Conservation (phyloP, 2,888 invertebrate species). For the Dichetophora obliterata region DNA sequence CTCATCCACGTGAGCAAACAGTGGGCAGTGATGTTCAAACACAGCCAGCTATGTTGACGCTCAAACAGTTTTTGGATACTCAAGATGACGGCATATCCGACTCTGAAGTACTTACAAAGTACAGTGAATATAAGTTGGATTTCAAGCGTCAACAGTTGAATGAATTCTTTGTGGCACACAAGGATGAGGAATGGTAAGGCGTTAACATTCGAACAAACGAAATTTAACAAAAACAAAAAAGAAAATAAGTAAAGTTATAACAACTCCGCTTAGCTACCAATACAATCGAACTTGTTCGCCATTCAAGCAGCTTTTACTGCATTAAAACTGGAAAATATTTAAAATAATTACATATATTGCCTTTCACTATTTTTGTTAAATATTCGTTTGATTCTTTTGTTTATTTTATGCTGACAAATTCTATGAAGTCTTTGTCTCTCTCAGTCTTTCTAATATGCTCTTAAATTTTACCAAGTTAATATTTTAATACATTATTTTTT, state of each 20-base stretch:
- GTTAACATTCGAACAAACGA: conserved; percentile 34
- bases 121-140: conserved; percentile 98
- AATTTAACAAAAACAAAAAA: conserved; percentile 36
- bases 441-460: background rate
- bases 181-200: conserved; percentile 99
- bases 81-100: conserved; percentile 99
- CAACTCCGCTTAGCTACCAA: background rate
- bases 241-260: background rate
- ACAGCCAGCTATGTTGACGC: conserved; percentile 95
- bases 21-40: conserved; percentile 73
- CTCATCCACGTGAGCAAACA: conserved; percentile 54
- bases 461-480: background rate
- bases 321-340: too few relatives aligned
- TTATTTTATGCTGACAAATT: background rate
- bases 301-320: background rate
- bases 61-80: conserved; percentile 95
- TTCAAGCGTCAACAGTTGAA: conserved; percentile 96
- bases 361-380: background rate
- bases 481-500: background rate
- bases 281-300: background rate
- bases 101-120: conserved; percentile 95
- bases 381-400: background rate
- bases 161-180: conserved; percentile 98
- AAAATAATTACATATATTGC: background rate
- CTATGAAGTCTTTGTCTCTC: background rate